Percentiles rank a stretch among this genome's conserved stretches.
These are phyloP conservation scores for Coreoperca whiteheadi DNA, from an alignment of 2,113 vertebrate species.

Conservation along the genomic window DNA sequence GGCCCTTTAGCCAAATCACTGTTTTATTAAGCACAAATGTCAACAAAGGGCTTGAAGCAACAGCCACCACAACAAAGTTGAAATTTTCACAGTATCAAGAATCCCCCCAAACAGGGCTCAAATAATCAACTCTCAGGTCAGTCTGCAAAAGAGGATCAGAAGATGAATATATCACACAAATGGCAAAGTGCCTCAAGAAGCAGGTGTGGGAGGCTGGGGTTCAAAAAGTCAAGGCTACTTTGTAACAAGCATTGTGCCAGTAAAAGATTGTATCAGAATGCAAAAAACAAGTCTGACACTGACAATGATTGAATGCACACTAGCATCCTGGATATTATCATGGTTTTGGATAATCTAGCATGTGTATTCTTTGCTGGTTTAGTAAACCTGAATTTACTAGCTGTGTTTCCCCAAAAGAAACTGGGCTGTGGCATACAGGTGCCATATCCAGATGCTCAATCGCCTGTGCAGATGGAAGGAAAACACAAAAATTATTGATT, in stretches of 20 bases:
- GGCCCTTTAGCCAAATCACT: slow-evolving; percentile 51
- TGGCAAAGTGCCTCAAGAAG: slow-evolving; percentile 16
- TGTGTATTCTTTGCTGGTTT: background rate
- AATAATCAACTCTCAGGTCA: slow-evolving; percentile 37
- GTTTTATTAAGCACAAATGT: slow-evolving; percentile 66
- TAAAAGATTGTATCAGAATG: background rate
- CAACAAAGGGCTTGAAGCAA: slow-evolving; percentile 46
- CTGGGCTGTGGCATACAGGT: background rate
- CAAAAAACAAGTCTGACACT: background rate
- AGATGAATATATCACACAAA: slow-evolving; percentile 19
- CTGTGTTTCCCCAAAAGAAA: background rate
- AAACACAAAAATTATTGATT: slow-evolving; percentile 1
- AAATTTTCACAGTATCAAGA: slow-evolving; percentile 34
- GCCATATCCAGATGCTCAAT: background rate
- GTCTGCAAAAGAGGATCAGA: slow-evolving; percentile 21
- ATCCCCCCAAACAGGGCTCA: slow-evolving; percentile 29
- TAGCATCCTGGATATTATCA: background rate
- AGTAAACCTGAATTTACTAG: background rate
- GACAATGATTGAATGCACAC: background rate
- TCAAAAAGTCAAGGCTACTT: slow-evolving; percentile 43
- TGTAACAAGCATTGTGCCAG: background rate
- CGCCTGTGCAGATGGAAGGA: background rate
- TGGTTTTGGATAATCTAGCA: background rate
- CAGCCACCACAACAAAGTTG: slow-evolving; percentile 11
- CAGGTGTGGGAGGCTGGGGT: slow-evolving; percentile 33